Base-by-base conservation (phyloP, 37 sponge, comb jelly and placozoan species). In the Agelas oroides region DNA sequence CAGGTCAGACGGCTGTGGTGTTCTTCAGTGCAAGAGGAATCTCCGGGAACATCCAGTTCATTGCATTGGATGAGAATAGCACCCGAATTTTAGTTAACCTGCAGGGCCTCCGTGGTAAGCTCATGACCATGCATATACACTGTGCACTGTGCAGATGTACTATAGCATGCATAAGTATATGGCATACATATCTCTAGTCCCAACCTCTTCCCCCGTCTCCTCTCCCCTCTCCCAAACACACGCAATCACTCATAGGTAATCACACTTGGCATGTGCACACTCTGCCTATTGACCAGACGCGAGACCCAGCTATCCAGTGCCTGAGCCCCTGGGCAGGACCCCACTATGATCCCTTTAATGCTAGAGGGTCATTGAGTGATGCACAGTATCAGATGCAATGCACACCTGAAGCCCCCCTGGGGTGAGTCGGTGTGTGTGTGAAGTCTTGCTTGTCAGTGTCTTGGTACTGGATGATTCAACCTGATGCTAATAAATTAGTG, bases 201-300 rank as follows among this genome's bases (percentile, higher is more conserved):
- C 62, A 23, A 8, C 6, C 46, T 8, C 46, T 3, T n/a, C n/a
- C 46, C 3, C 46, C 8, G 46, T 46, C 8, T 46, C 8, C 46
- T 12, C 6, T 46, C 6, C 11, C 14, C n/a, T 25, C 5, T 25
- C n/a, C n/a, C n/a, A n/a, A n/a, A n/a, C n/a, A n/a, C n/a, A 56
- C 58, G 15, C 58, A 56, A 19, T 56, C 58, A 15, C 58, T 56
- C 58, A 56, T 56, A 56, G 61, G 65, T 59, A 11, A 5, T 8
- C 75, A 79, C 23, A 25, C 5, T 36, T 89, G 90, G 90, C 90
- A 89, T 46, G 75, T 89, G 15, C 90, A 89, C 84, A 23, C 8
- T 20, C 60, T 89, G 1, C 90, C 90, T 0, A 80, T 89, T 25
- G 90, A 89, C 66, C 73, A 71, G 70, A 77, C 90, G 6, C 55